phyloP scores from a whole-genome alignment of 2,113 vertebrate genomes.

The Acrocephalus arundinaceus region DNA sequence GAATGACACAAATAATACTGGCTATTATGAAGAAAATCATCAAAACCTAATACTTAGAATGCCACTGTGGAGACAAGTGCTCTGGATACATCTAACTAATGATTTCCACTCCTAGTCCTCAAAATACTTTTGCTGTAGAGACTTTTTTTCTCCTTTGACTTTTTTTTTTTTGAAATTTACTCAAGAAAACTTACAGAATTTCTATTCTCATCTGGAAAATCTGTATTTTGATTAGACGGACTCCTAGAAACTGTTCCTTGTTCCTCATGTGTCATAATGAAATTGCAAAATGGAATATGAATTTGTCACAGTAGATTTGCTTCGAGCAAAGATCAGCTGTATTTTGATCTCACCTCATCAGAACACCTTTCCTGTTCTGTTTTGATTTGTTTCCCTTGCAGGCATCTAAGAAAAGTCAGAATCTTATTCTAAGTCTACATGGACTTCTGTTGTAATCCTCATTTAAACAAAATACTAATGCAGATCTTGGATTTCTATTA shows the following conservation, averaged over 20 bases:
- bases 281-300: background rate
- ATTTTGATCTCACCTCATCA: background rate
- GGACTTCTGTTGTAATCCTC: background rate
- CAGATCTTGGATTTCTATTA: background rate
- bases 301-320: background rate
- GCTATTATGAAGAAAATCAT: background rate
- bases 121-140: background rate
- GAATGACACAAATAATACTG: background rate
- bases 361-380: background rate
- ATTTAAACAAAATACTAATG: background rate
- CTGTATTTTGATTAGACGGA: background rate
- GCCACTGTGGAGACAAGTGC: background rate
- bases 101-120: background rate
- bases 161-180: slow-evolving; percentile 14
- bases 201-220: background rate
- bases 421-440: background rate
- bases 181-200: background rate
- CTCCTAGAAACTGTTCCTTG: background rate
- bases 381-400: background rate
- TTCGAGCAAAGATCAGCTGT: background rate
- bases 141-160: background rate
- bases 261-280: background rate
- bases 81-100: background rate
- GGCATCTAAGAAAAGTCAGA: background rate
- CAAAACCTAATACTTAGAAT: background rate